Evolutionary conservation across 2,113 vertebrate genomes (phyloP).

Genomic region (Rhea pennata): DNA sequence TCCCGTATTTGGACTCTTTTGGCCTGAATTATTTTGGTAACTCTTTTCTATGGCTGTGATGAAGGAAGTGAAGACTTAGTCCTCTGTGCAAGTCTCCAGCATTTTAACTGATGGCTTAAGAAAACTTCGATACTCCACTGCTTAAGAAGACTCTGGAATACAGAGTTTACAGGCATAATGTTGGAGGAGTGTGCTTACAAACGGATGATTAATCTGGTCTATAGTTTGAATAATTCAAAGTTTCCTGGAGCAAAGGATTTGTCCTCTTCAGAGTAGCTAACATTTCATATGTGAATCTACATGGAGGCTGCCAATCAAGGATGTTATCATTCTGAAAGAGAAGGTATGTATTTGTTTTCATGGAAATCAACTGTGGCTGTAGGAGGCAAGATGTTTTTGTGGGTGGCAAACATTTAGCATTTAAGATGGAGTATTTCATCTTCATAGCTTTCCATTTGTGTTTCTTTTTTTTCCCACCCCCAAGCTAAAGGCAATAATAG

Average conservation of each 20-base stretch:
- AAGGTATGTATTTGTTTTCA: neutral
- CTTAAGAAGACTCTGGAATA: neutral
- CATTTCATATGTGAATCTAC: fast-evolving
- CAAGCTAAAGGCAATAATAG: neutral
- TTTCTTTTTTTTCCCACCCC: neutral
- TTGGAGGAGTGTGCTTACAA: neutral
- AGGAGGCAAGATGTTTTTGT: neutral
- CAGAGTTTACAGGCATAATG: neutral
- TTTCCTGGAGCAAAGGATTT: neutral
- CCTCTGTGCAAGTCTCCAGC: neutral
- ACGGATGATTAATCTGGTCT: neutral
- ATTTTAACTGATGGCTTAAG: neutral
- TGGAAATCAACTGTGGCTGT: neutral
- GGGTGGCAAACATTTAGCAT: neutral
- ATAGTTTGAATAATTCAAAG: neutral
- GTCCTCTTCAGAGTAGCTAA: neutral
- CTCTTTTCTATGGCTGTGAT: neutral
- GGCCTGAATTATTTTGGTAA: neutral
- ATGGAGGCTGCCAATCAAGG: neutral
- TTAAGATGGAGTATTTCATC: neutral
- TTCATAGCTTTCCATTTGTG: neutral
- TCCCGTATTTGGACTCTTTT: neutral
- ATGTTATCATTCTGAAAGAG: neutral
- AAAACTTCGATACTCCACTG: neutral
- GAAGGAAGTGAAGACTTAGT: neutral